These are phyloP conservation scores for Podabrus alpinus DNA, from an alignment of 2,888 invertebrate genomes.

Conservation along the genomic window DNA sequence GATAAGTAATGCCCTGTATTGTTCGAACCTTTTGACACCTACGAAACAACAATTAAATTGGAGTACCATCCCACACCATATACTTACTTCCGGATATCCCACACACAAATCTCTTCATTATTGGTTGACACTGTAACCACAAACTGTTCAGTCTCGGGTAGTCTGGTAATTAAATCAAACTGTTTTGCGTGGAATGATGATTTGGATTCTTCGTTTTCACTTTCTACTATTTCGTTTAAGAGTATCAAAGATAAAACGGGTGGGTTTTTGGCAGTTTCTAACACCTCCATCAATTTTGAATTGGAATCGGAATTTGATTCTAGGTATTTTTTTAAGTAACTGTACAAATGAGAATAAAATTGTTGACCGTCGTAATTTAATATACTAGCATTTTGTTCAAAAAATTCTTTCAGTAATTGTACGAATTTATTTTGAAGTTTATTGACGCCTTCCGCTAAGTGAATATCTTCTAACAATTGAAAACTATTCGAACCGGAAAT, in stretches of 20 bases:
- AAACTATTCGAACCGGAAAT: slow-evolving; percentile 76
- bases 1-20: slow-evolving; percentile 74
- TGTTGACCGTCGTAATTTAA: slow-evolving; percentile 82
- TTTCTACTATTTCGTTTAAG: slow-evolving; percentile 52
- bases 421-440: slow-evolving; percentile 55
- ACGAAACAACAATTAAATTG: slow-evolving; percentile 22
- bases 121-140: slow-evolving; percentile 76
- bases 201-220: slow-evolving; percentile 13
- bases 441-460: slow-evolving; percentile 49
- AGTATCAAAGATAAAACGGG: slow-evolving; percentile 67
- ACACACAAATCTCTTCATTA: slow-evolving; percentile 78
- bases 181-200: slow-evolving; percentile 48
- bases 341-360: slow-evolving; percentile 73
- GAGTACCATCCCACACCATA: background rate
- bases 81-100: slow-evolving; percentile 70
- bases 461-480: slow-evolving; percentile 77
- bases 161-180: slow-evolving; percentile 66
- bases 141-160: slow-evolving; percentile 70
- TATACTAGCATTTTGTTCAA: slow-evolving; percentile 72
- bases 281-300: slow-evolving; percentile 52
- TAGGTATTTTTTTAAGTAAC: slow-evolving; percentile 54
- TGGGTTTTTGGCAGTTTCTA: slow-evolving; percentile 58
- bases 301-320: slow-evolving; percentile 36
- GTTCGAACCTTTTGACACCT: slow-evolving; percentile 71
- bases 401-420: slow-evolving; percentile 67